Evolutionary conservation across 2,888 invertebrate species (phyloP).

Genomic region (Rotaria sp.): DNA sequence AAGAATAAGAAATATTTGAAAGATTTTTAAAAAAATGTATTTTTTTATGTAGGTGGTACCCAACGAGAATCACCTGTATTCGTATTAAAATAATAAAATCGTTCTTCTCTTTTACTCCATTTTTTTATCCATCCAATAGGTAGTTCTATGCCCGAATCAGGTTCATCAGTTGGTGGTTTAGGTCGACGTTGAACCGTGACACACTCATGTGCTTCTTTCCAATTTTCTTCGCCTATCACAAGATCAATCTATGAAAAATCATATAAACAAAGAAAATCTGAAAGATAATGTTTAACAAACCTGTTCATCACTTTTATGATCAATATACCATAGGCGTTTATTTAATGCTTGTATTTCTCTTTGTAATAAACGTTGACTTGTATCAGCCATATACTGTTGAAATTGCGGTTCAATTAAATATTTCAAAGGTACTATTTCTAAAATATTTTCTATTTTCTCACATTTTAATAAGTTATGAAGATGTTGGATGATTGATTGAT

Average conservation of each 20-base stretch:
- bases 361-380: background rate
- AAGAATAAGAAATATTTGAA: too few species aligned
- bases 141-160: background rate
- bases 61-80: background rate
- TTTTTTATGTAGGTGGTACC: background rate
- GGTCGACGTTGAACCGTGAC: background rate
- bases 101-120: background rate
- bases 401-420: background rate
- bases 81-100: background rate
- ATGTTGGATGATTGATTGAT: background rate
- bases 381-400: background rate
- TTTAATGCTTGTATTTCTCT: background rate
- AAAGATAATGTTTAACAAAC: too few species aligned
- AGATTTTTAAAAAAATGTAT: too few species aligned
- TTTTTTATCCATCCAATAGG: background rate
- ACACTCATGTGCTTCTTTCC: background rate
- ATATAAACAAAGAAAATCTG: too few species aligned
- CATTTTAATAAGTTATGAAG: background rate
- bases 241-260: too few species aligned
- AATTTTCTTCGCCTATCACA: background rate
- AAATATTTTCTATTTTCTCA: background rate
- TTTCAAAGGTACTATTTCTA: background rate
- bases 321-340: background rate
- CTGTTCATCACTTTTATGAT: background rate
- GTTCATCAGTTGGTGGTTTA: background rate